These are phyloP conservation scores for Cataglyphis livida DNA, from an alignment of 2,888 invertebrate species.

Conservation along the genomic window DNA sequence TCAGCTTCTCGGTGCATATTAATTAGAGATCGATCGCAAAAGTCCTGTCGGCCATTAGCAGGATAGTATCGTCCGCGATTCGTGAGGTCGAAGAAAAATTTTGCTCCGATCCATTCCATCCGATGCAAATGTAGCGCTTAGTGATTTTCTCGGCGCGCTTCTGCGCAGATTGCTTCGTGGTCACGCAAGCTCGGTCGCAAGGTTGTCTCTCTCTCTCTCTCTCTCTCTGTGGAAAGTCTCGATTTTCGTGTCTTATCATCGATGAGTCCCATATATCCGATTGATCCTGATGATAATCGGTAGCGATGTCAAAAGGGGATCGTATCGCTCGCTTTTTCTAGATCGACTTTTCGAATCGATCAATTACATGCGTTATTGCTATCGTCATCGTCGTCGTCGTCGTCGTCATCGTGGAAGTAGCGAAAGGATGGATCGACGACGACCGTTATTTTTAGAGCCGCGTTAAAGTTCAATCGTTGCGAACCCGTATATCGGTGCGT, in stretches of 20 bases:
- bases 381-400: slow-evolving; percentile 5
- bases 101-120: slow-evolving; percentile 39
- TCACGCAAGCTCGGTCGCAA: slow-evolving; percentile 44
- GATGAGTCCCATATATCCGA: neutral
- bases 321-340: neutral
- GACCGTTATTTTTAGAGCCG: slow-evolving; percentile 70
- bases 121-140: slow-evolving; percentile 54
- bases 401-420: slow-evolving; percentile 55
- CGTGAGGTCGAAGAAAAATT: slow-evolving; percentile 51
- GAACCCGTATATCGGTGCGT: slow-evolving; percentile 8
- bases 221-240: slow-evolving; percentile 41
- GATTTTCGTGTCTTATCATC: neutral
- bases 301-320: neutral
- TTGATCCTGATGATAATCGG: slow-evolving; percentile 2
- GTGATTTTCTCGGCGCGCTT: slow-evolving; percentile 62
- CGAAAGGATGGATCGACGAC: slow-evolving; percentile 59
- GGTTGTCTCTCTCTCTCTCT: slow-evolving; percentile 31
- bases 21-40: neutral
- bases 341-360: neutral
- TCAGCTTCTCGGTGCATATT: neutral
- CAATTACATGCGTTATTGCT: slow-evolving; percentile 9
- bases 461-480: slow-evolving; percentile 68
- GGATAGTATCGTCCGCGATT: slow-evolving; percentile 50
- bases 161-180: slow-evolving; percentile 65
- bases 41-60: neutral